phyloP scores from a whole-genome alignment of 1,140 invertebrate species.

The Neoseiulus cucumeris region DNA sequence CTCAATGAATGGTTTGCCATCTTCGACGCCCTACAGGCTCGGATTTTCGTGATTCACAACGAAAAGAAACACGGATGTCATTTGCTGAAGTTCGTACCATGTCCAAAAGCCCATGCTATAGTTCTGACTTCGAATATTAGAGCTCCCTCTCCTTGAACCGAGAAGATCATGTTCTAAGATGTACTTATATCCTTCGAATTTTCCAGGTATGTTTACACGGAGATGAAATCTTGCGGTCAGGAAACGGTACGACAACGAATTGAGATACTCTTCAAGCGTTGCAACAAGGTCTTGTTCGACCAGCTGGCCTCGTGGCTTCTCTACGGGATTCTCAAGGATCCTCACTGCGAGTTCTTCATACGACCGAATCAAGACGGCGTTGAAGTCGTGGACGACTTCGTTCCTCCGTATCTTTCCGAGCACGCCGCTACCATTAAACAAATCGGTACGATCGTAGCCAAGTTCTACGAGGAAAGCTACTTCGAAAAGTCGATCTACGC shows the following conservation, averaged over 20 bases:
- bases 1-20: not conserved
- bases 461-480: not conserved
- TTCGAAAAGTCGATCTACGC: not conserved
- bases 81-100: not conserved
- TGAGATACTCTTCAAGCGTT: not conserved
- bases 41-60: not conserved
- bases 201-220: not conserved
- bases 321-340: constrained; percentile 1
- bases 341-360: not conserved
- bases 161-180: not conserved
- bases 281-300: not conserved
- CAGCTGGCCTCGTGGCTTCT: not conserved
- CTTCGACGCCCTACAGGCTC: not conserved
- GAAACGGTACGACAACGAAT: not conserved
- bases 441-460: not conserved
- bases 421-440: not conserved
- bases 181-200: too few relatives aligned
- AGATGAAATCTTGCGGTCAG: constrained; percentile 2
- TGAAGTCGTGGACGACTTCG: not conserved
- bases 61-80: constrained; percentile 2
- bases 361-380: not conserved
- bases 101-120: not conserved
- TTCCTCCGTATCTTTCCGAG: not conserved
- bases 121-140: not conserved
- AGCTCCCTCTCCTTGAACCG: not conserved